These are phyloP conservation scores for Archivesica marissinica DNA, from an alignment of 1,140 invertebrate genomes.

Conservation along the genomic window DNA sequence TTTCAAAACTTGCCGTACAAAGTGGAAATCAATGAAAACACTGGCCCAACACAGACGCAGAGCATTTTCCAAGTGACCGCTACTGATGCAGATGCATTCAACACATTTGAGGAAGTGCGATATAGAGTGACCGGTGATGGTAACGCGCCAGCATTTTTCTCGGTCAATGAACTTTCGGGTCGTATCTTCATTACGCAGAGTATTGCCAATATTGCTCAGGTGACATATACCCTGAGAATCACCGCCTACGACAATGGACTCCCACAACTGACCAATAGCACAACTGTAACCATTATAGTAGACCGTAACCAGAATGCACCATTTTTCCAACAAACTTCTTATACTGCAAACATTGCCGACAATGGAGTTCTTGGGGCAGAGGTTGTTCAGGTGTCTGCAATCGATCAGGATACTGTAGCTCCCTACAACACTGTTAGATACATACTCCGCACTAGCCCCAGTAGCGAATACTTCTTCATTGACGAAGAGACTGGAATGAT, in stretches of 20 bases:
- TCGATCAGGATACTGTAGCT: slow-evolving; percentile 32
- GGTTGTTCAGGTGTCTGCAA: slow-evolving; percentile 23
- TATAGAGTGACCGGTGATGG: slow-evolving; percentile 72
- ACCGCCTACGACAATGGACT: slow-evolving; percentile 68
- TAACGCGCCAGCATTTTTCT: slow-evolving; percentile 85
- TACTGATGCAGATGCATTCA: slow-evolving; percentile 68
- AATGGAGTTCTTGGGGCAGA: slow-evolving; percentile 20
- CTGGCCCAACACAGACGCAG: background rate
- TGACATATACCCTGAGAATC: slow-evolving; percentile 69
- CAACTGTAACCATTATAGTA: slow-evolving; percentile 68
- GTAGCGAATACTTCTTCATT: slow-evolving; percentile 46
- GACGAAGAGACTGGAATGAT: slow-evolving; percentile 31
- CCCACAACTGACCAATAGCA: slow-evolving; percentile 64
- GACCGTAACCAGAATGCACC: slow-evolving; percentile 68
- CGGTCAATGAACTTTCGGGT: slow-evolving; percentile 90
- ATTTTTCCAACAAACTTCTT: slow-evolving; percentile 14
- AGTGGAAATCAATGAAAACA: slow-evolving; percentile 53
- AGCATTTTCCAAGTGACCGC: slow-evolving; percentile 60
- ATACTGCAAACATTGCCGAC: slow-evolving; percentile 42
- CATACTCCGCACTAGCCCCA: background rate
- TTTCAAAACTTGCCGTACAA: slow-evolving; percentile 69
- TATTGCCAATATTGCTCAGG: slow-evolving; percentile 47
- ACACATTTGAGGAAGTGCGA: slow-evolving; percentile 57
- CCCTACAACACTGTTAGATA: slow-evolving; percentile 52
- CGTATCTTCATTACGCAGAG: slow-evolving; percentile 55